These are phyloP conservation scores for Diorhabda sublineata DNA, from an alignment of 1,140 invertebrate species.

Conservation along the genomic window DNA sequence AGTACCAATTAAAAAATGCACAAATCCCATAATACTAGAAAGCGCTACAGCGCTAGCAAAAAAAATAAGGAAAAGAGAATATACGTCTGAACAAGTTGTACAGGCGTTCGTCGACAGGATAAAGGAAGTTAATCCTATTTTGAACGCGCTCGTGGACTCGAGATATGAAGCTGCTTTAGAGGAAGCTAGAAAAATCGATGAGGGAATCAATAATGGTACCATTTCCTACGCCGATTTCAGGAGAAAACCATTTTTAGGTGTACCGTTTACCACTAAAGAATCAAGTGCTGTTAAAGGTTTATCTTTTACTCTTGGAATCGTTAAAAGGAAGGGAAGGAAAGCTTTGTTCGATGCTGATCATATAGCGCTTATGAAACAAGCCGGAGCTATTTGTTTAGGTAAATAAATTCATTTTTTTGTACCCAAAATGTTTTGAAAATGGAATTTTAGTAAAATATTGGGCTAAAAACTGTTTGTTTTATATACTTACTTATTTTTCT, in stretches of 20 bases:
- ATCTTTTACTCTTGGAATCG: conserved; percentile 63
- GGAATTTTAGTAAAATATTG: too few relatives aligned
- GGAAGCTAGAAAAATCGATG: conserved; percentile 71
- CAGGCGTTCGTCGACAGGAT: conserved; percentile 72
- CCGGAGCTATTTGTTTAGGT: conserved; percentile 83
- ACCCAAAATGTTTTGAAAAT: too few relatives aligned
- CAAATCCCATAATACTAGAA: conserved; percentile 57
- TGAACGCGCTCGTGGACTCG: conserved; percentile 81
- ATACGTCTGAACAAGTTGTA: conserved; percentile 69
- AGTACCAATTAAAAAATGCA: conserved; percentile 53
- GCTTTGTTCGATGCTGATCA: conserved; percentile 72
- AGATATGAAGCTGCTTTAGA: conserved; percentile 69
- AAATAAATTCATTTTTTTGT: not conserved
- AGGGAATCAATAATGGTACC: conserved; percentile 54
- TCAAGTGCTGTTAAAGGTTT: conserved; percentile 57
- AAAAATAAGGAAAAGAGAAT: conserved; percentile 60
- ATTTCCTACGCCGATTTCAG: conserved; percentile 55
- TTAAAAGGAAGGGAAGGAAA: conserved; percentile 51
- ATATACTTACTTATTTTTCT: too few relatives aligned
- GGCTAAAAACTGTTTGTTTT: too few relatives aligned
- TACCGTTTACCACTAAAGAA: conserved; percentile 76
- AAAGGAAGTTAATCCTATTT: conserved; percentile 68
- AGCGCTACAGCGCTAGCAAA: conserved; percentile 62
- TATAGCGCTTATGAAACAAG: conserved; percentile 66
- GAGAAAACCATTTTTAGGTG: conserved; percentile 67